Evolutionary conservation across 1,140 invertebrate species (phyloP).

Genomic region (Cotesia typhae): DNA sequence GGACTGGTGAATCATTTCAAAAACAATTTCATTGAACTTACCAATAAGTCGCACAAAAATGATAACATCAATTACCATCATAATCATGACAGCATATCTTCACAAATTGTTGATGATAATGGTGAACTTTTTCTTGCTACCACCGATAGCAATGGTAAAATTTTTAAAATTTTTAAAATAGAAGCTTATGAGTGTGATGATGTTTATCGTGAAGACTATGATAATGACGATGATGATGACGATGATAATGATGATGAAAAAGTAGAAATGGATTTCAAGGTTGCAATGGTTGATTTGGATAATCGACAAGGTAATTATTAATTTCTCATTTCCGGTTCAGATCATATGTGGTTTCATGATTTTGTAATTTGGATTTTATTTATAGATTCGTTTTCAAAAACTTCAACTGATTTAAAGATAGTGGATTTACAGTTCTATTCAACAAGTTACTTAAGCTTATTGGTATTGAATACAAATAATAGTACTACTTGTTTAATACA

Average conservation of each 20-base stretch:
- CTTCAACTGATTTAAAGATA: slow-evolving; percentile 48
- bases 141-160: slow-evolving; percentile 48
- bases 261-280: neutral
- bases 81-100: slow-evolving; percentile 36
- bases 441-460: slow-evolving; percentile 77
- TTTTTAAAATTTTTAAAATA: slow-evolving; percentile 53
- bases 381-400: slow-evolving; percentile 39
- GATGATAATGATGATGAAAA: slow-evolving; percentile 51
- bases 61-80: too few relatives aligned
- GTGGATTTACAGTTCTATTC: slow-evolving; percentile 86
- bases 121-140: slow-evolving; percentile 55
- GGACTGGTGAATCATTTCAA: slow-evolving; percentile 72
- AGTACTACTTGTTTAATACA: slow-evolving; percentile 73
- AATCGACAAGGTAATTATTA: slow-evolving; percentile 20
- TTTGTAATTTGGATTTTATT: neutral
- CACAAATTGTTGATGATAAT: slow-evolving; percentile 53
- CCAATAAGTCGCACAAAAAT: too few relatives aligned
- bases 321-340: neutral
- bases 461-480: slow-evolving; percentile 71
- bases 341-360: neutral
- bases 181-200: slow-evolving; percentile 37
- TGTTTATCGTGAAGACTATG: slow-evolving; percentile 42
- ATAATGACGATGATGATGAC: slow-evolving; percentile 44
- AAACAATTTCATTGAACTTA: slow-evolving; percentile 43
- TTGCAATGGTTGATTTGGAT: slow-evolving; percentile 35